Conservation (phyloP, 2,888 invertebrate species). For the Melieria omissa region DNA sequence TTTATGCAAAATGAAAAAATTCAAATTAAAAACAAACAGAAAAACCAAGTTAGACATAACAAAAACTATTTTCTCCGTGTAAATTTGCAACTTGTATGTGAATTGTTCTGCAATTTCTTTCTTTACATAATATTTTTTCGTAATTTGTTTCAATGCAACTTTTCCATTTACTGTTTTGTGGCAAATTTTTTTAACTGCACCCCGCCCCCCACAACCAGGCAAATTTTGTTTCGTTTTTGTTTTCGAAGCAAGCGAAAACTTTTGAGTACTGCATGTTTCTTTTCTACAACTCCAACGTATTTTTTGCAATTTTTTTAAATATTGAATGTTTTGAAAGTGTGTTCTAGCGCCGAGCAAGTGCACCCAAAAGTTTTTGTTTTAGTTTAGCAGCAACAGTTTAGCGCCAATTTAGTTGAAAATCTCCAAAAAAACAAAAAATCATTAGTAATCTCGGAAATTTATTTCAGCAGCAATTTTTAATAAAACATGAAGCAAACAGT, state of each 20-base stretch:
- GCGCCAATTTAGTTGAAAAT: constrained; percentile 12
- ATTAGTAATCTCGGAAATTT: constrained; percentile 14
- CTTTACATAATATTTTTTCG: not conserved
- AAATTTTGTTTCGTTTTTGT: constrained; percentile 1
- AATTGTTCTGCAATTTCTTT: not conserved
- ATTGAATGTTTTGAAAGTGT: constrained; percentile 25
- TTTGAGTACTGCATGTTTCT: constrained; percentile 32
- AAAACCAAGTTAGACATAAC: too few relatives aligned
- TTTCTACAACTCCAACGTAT: constrained; percentile 17
- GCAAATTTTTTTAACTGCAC: not conserved
- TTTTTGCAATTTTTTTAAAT: constrained; percentile 13
- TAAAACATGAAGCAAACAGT: constrained; percentile 8
- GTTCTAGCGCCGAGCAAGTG: constrained; percentile 24
- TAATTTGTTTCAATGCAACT: constrained; percentile 7
- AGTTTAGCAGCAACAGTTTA: constrained; percentile 19
- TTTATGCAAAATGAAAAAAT: constrained; percentile 41
- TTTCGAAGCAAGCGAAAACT: constrained; percentile 17
- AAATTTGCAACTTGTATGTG: not conserved
- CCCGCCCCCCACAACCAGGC: not conserved
- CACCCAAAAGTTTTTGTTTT: constrained; percentile 10
- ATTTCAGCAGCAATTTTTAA: constrained; percentile 3
- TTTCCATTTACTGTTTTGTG: not conserved
- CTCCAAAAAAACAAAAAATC: not conserved
- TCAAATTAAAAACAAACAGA: constrained; percentile 5
- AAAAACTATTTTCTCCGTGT: constrained; percentile 3